These are phyloP conservation scores for Enteromius argenteus DNA, from an alignment of 2,797 vertebrate species.

Conservation along the genomic window DNA sequence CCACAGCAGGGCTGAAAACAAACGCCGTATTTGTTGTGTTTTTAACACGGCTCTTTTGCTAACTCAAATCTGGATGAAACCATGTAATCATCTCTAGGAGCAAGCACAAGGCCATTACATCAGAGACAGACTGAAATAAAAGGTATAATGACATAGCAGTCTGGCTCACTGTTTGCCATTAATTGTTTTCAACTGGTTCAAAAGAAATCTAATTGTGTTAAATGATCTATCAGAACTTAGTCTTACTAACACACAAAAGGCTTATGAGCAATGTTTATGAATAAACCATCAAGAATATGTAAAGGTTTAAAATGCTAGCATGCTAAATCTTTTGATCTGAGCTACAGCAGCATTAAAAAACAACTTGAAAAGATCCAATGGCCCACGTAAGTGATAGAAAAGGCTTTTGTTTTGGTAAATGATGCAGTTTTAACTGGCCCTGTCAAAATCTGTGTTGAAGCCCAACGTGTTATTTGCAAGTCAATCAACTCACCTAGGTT, in stretches of 20 bases:
- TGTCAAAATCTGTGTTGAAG: slow-evolving; percentile 23
- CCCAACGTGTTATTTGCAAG: slow-evolving; percentile 52
- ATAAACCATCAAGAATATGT: neutral
- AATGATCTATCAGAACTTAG: neutral
- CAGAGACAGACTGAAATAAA: slow-evolving; percentile 45
- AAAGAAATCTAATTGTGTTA: slow-evolving; percentile 30
- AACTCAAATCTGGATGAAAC: slow-evolving; percentile 45
- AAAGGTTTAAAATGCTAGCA: slow-evolving; percentile 5
- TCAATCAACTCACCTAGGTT: slow-evolving; percentile 52
- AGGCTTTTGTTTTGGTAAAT: slow-evolving; percentile 7
- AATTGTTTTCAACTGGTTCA: slow-evolving; percentile 32
- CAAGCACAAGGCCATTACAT: slow-evolving; percentile 47
- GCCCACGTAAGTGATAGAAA: neutral
- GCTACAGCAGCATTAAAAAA: neutral
- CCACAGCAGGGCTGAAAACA: slow-evolving; percentile 40
- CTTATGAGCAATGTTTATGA: slow-evolving; percentile 29
- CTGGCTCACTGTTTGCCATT: slow-evolving; percentile 9
- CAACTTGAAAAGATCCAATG: neutral
- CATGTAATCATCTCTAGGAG: slow-evolving; percentile 49
- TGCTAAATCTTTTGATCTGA: neutral
- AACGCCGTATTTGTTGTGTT: slow-evolving; percentile 30
- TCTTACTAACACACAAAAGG: slow-evolving; percentile 10
- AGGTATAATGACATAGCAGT: slow-evolving; percentile 39
- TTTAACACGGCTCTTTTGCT: slow-evolving; percentile 27
- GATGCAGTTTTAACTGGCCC: neutral